phyloP scores from a whole-genome alignment of 2,113 vertebrate species.

The Carlito syrichta region DNA sequence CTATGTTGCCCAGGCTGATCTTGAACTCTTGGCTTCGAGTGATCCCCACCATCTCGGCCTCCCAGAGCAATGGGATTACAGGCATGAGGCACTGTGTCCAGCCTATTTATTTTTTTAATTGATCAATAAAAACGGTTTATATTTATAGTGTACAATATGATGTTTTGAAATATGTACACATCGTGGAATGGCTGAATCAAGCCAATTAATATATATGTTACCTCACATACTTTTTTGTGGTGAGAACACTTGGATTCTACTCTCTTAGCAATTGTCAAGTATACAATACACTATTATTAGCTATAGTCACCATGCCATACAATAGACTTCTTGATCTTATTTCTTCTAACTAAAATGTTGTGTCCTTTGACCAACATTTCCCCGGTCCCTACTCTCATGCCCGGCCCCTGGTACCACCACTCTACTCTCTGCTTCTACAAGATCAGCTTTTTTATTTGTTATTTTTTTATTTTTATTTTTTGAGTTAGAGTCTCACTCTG shows the following conservation, averaged over 20 bases:
- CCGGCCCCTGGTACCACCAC: background rate
- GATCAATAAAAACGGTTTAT: background rate
- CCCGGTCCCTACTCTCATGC: background rate
- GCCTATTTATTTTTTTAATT: background rate
- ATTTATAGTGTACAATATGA: background rate
- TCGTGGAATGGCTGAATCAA: background rate
- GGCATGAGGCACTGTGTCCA: too few relatives aligned
- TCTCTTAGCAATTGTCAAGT: background rate
- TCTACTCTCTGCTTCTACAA: background rate
- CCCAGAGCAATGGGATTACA: too few relatives aligned
- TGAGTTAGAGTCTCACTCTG: too few relatives aligned
- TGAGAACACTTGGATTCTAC: background rate
- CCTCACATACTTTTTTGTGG: background rate
- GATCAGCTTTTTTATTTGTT: background rate
- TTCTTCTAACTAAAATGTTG: background rate
- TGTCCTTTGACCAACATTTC: background rate
- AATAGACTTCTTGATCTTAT: background rate
- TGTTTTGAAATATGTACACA: background rate
- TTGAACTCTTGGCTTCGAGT: too few relatives aligned
- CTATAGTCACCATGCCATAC: background rate
- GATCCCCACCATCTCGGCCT: too few relatives aligned
- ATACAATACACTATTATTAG: background rate
- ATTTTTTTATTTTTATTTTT: too few relatives aligned
- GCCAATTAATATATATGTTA: background rate
- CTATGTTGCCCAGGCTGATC: too few relatives aligned